A percentile compares a stretch with the other conserved stretches of the same genome.
phyloP scores from a whole-genome alignment of 2,888 invertebrate genomes.

The Bedellia somnulentella region DNA sequence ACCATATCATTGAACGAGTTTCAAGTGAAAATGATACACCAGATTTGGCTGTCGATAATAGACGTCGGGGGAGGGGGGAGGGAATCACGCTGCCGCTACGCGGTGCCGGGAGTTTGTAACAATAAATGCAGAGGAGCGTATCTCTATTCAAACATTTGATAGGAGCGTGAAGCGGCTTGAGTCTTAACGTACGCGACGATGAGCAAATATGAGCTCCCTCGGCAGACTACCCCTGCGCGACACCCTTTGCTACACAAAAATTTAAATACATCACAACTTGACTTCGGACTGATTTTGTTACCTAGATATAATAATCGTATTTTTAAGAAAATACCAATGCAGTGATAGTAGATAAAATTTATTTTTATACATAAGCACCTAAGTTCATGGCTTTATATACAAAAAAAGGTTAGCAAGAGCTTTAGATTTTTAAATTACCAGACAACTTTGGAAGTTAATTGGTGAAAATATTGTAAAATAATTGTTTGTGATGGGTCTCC shows the following conservation, averaged over 20 bases:
- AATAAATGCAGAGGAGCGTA: constrained; percentile 51
- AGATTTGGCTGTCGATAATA: constrained; percentile 51
- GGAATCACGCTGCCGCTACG: no score
- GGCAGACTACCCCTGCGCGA: constrained; percentile 10
- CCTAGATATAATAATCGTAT: no score
- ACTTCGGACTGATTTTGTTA: no score
- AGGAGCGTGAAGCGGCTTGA: constrained; percentile 39
- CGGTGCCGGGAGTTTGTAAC: constrained; percentile 15
- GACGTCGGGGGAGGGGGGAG: constrained; percentile 13
- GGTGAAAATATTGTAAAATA: no score
- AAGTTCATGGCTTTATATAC: no score
- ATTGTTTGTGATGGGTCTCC: no score
- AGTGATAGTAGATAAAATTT: no score
- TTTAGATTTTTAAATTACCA: no score
- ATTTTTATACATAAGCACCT: no score
- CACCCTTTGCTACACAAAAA: constrained; percentile 8
- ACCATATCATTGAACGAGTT: constrained; percentile 1
- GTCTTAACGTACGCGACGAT: constrained; percentile 44
- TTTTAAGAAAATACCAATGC: no score
- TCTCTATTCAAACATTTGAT: constrained; percentile 59
- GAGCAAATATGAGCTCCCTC: constrained; percentile 39
- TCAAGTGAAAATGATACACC: constrained; percentile 41
- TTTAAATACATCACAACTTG: not conserved
- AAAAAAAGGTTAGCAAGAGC: no score
- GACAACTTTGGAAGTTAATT: no score